phyloP scores from a whole-genome alignment of 30 jellyfish, hydroid and myxozoan species.

The Haliclystus octoradiatus region DNA sequence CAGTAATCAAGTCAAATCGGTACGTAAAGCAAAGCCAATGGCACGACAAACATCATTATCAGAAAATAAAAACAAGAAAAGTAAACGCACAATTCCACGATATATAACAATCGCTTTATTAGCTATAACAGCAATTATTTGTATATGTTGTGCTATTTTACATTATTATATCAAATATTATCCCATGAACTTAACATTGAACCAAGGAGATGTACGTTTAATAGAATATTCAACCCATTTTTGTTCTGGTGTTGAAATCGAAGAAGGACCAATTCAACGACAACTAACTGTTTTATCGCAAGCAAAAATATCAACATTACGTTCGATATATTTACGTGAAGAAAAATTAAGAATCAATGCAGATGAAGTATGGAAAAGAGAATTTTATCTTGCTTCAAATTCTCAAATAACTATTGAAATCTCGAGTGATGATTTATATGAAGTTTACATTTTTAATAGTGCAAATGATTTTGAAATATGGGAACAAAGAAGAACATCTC shows the following conservation, averaged over 20 bases:
- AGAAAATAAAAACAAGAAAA: neutral
- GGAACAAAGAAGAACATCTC: slow-evolving; percentile 46
- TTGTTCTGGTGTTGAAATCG: slow-evolving; percentile 42
- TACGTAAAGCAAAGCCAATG: no score
- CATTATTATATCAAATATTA: slow-evolving; percentile 41
- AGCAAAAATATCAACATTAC: neutral
- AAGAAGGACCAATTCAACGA: slow-evolving; percentile 2
- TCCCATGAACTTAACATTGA: slow-evolving; percentile 29
- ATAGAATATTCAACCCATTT: slow-evolving; percentile 43
- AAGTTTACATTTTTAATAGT: slow-evolving; percentile 33
- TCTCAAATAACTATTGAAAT: slow-evolving; percentile 17
- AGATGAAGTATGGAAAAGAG: slow-evolving; percentile 45
- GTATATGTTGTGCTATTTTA: slow-evolving; percentile 19
- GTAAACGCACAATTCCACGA: neutral
- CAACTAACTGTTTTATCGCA: slow-evolving; percentile 24
- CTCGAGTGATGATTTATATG: slow-evolving; percentile 12
- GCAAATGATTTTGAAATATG: slow-evolving; percentile 33
- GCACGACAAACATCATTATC: no score
- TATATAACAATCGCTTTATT: neutral
- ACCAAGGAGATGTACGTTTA: slow-evolving; percentile 43
- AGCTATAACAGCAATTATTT: slow-evolving; percentile 4
- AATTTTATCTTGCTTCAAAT: slow-evolving; percentile 25
- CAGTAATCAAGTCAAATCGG: neutral
- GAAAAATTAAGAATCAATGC: slow-evolving; percentile 8
- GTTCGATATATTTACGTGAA: slow-evolving; percentile 9